Percentiles rank a stretch among this genome's conserved stretches.
These are phyloP conservation scores for Scolanthus callimorphus DNA, from an alignment of 92 coral and sea anemone genomes.

Conservation along the genomic window DNA sequence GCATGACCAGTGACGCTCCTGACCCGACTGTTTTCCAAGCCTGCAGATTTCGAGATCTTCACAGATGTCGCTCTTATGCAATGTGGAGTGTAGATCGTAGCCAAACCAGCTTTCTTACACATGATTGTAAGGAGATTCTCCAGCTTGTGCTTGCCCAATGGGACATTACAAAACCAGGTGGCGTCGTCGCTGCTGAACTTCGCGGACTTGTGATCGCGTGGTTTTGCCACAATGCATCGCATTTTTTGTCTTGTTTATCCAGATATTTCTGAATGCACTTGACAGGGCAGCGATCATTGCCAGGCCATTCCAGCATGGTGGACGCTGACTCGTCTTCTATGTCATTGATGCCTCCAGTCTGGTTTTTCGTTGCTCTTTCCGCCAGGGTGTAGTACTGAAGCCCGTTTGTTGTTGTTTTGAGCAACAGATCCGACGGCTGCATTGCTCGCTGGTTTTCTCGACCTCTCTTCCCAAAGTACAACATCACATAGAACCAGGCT, in stretches of 20 bases:
- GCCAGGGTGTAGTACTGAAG: no score
- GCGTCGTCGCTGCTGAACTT: slow-evolving; percentile 28
- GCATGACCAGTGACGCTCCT: slow-evolving; percentile 41
- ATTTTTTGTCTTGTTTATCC: slow-evolving; percentile 8
- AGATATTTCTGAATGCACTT: slow-evolving; percentile 15
- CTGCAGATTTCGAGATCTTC: slow-evolving; percentile 25
- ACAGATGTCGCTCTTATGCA: slow-evolving; percentile 45
- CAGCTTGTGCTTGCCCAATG: slow-evolving; percentile 32
- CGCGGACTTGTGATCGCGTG: slow-evolving; percentile 13
- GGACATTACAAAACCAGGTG: slow-evolving; percentile 39
- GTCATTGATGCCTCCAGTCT: no score
- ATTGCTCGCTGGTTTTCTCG: no score
- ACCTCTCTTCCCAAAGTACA: no score
- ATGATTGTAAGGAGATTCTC: slow-evolving; percentile 16
- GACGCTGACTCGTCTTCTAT: no score
- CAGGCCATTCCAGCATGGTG: no score
- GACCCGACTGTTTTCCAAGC: slow-evolving; percentile 34
- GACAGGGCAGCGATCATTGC: slow-evolving; percentile 17
- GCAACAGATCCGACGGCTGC: no score
- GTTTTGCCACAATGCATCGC: slow-evolving; percentile 43
- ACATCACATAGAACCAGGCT: no score
- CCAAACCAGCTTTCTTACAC: slow-evolving; percentile 47
- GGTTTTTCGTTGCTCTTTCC: no score
- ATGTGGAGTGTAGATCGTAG: slow-evolving; percentile 41
- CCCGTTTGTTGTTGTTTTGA: no score